A percentile compares a stretch with the other conserved stretches of the same genome.
phyloP scores from a whole-genome alignment of 2,888 invertebrate species.

The Chesias legatella region DNA sequence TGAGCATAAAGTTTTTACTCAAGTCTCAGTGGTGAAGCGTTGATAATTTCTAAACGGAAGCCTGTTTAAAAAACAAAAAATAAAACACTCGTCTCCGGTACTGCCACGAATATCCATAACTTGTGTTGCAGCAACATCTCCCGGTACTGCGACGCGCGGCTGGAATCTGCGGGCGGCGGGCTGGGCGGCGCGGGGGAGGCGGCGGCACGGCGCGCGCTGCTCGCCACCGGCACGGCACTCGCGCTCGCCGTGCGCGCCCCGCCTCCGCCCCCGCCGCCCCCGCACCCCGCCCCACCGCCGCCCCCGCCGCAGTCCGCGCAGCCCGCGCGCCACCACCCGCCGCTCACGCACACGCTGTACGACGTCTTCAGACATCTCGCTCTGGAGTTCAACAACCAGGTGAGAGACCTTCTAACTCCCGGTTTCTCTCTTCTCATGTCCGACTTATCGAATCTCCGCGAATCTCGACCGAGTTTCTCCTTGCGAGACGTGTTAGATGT shows the following conservation, averaged over 20 bases:
- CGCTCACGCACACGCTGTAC: conserved; percentile 62
- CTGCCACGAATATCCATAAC: conserved; percentile 4
- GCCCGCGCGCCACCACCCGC: conserved; percentile 50
- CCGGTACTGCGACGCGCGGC: conserved; percentile 76
- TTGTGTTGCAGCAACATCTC: conserved; percentile 51
- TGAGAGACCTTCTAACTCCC: conserved; percentile 23
- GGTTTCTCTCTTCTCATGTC: no score
- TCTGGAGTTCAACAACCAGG: conserved; percentile 71
- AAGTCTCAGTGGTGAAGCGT: no score
- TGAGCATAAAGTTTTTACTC: no score
- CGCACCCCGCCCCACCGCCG: conserved; percentile 37
- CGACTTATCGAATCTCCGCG: no score
- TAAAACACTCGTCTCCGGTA: no score
- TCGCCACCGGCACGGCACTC: conserved; percentile 83
- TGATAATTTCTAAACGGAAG: no score
- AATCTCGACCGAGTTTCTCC: no score
- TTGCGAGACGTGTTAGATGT: no score
- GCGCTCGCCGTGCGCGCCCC: conserved; percentile 48
- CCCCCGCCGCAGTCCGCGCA: conserved; percentile 14
- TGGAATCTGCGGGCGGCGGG: conserved; percentile 89
- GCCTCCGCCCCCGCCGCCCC: conserved; percentile 28
- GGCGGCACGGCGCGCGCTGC: conserved; percentile 85
- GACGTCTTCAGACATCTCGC: conserved; percentile 76
- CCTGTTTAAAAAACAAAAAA: no score
- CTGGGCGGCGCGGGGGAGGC: conserved; percentile 90